Conservation (phyloP, 2,113 vertebrate species). For the Aegypius monachus region DNA sequence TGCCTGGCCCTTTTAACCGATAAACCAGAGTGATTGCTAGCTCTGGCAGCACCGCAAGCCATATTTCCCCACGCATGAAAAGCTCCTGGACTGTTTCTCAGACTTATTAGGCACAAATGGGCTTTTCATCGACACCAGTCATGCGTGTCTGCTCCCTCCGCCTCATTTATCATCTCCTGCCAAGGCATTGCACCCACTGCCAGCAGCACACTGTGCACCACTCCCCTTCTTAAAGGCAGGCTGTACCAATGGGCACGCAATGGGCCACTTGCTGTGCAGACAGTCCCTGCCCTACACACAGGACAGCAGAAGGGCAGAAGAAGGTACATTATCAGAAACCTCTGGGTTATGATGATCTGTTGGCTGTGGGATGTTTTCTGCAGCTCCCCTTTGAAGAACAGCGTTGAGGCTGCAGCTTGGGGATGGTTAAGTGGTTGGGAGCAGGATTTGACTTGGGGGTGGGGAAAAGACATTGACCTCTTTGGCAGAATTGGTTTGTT, state of each 20-base stretch:
- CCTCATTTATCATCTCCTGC: not conserved
- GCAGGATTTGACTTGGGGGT: not conserved
- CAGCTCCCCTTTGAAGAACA: not conserved
- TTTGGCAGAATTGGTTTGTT: not conserved
- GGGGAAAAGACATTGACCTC: not conserved
- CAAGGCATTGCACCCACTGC: not conserved
- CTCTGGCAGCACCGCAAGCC: not conserved
- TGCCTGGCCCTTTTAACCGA: not conserved
- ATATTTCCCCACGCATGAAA: not conserved
- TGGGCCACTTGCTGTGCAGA: not conserved
- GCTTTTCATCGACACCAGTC: slow-evolving; percentile 22
- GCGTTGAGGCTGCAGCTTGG: not conserved
- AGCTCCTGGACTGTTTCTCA: not conserved
- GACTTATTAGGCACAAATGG: slow-evolving; percentile 16
- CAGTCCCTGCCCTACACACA: not conserved
- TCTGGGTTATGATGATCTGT: not conserved
- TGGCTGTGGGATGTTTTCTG: not conserved
- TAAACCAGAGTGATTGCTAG: not conserved
- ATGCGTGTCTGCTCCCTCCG: not conserved
- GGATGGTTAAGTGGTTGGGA: not conserved
- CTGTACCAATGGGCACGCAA: not conserved
- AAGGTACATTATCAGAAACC: not conserved
- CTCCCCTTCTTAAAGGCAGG: not conserved
- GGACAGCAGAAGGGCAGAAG: not conserved
- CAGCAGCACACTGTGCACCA: not conserved